Evolutionary conservation across 2,797 vertebrate species (phyloP), one percentile per base, ranked within the genome.

Genomic region (Leucoraja ocellata): DNA sequence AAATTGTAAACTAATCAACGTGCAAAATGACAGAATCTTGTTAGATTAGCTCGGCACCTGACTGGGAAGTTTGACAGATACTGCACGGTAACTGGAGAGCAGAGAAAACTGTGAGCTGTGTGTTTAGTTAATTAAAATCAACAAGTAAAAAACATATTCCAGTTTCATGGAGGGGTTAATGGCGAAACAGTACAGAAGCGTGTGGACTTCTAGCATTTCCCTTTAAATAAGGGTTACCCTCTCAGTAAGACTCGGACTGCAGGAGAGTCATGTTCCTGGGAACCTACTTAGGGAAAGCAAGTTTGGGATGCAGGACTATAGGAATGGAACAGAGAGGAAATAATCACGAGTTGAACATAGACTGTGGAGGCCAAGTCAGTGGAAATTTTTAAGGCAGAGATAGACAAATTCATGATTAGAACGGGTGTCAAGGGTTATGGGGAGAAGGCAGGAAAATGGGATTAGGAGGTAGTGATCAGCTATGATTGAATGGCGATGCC

Each of bases 71-170:
- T 65, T 68, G 84, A 68, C 61, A 68, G 84, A 36, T 88, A 88
- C 61, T 88, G 36, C 39, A 46, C 18, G 14, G 36, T 65, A 8
- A 32, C 32, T 36, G 63, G 61, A 68, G 84, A 88, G 28, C 61
- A 18, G 5, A 16, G 61, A 86, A 86, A 86, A 88, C 84, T 68
- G 63, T 68, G 63, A 65, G 63, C 84, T 9, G 63, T 63, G 14
- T 28, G 63, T 36, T 88, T 68, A 18, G 16, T 68, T 88, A 88
- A 88, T 88, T 88, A 88, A 88, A 88, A 88, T 36, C 84, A 32
- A 88, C 65, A 68, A 88, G 65, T 68, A n/a, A 68, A 88, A 88
- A 88, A 88, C 36, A 68, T 88, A 68, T 88, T 88, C 65, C 84
- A 88, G 61, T 32, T 68, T 14, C 84, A 36, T 63, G n/a, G 84